A percentile compares a stretch with the other conserved stretches of the same genome.
Conservation (phyloP, 2,113 vertebrate genomes). For the Boleophthalmus pectinirostris region DNA sequence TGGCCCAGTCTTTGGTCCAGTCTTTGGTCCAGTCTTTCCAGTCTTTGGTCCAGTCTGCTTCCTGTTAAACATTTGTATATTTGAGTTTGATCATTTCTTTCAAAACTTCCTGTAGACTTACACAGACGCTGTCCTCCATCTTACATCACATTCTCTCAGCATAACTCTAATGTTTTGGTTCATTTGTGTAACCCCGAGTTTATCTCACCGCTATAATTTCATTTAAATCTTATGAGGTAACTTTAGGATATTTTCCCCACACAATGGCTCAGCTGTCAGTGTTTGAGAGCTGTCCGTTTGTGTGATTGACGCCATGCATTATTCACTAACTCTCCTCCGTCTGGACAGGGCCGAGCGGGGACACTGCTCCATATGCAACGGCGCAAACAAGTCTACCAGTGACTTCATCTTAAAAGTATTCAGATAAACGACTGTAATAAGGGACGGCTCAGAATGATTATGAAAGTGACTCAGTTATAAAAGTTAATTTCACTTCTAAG, state of each 20-base stretch:
- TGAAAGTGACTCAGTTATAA: too few relatives aligned
- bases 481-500: too few relatives aligned
- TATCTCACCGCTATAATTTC: neutral
- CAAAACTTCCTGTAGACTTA: too few relatives aligned
- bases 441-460: too few relatives aligned
- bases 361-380: neutral
- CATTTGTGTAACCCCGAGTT: neutral
- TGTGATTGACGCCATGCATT: conserved; percentile 1
- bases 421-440: neutral
- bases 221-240: neutral
- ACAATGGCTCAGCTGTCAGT: neutral
- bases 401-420: neutral
- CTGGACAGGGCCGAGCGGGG: neutral
- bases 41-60: too few relatives aligned
- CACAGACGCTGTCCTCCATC: too few relatives aligned
- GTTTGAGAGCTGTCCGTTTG: conserved; percentile 2
- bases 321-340: neutral
- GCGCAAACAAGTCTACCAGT: neutral
- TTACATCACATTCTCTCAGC: too few relatives aligned
- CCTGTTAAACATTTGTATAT: too few relatives aligned
- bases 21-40: too few relatives aligned
- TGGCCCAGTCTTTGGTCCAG: too few relatives aligned
- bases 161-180: neutral
- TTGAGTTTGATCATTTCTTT: too few relatives aligned
- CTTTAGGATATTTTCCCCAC: neutral